Conservation (phyloP, 2,888 invertebrate genomes). For the Maniola hyperantus region DNA sequence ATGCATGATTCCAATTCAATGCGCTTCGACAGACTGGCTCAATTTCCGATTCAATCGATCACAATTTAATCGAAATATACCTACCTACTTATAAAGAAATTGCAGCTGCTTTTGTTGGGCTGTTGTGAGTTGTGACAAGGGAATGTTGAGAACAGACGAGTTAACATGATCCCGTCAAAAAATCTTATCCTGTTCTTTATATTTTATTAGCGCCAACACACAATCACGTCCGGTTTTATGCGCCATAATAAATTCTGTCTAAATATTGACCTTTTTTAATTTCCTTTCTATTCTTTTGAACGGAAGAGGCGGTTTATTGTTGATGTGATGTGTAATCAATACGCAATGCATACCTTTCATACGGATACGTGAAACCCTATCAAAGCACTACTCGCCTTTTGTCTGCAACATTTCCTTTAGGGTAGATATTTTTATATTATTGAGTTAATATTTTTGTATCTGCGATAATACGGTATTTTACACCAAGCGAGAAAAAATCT, state of each 20-base stretch:
- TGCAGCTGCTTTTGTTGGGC: conserved; percentile 46
- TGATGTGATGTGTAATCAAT: conserved; percentile 64
- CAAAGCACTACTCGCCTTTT: neutral
- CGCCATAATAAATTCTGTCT: conserved; percentile 75
- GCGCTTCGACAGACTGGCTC: conserved; percentile 54
- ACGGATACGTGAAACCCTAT: conserved; percentile 39
- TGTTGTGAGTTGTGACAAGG: conserved; percentile 75
- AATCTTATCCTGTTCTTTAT: conserved; percentile 77
- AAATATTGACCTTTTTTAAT: conserved; percentile 78
- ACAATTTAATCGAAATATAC: conserved; percentile 50
- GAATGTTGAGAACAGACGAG: conserved; percentile 65
- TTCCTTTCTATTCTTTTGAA: conserved; percentile 65
- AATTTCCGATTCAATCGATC: conserved; percentile 70
- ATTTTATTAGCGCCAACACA: conserved; percentile 64
- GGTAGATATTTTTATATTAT: no score
- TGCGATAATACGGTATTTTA: no score
- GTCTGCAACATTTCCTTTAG: neutral
- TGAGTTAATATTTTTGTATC: no score
- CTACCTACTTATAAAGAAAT: conserved; percentile 42
- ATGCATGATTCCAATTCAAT: conserved; percentile 56
- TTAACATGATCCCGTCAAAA: conserved; percentile 73
- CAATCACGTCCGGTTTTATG: conserved; percentile 70
- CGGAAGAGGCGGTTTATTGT: conserved; percentile 67
- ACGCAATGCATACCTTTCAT: conserved; percentile 56
- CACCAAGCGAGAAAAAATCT: no score